Conservation (phyloP, 2,113 vertebrate species). For the Lota lota region DNA sequence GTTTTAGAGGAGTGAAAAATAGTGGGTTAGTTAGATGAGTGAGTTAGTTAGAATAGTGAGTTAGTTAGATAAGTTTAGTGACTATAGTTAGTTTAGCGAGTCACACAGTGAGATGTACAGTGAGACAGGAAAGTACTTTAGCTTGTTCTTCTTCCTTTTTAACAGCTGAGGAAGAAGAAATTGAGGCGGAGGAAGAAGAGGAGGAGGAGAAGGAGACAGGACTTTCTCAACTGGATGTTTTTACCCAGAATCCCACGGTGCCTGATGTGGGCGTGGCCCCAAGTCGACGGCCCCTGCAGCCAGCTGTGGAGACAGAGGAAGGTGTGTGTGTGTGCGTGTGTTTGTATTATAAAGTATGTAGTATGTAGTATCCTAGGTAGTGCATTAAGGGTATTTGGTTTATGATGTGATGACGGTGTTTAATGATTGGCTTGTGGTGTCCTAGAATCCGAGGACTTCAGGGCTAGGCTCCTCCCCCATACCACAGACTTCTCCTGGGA, state of each 20-base stretch:
- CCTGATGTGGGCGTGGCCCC: slow-evolving; percentile 55
- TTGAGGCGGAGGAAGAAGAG: slow-evolving; percentile 22
- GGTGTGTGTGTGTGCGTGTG: slow-evolving; percentile 14
- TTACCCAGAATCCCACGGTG: slow-evolving; percentile 57
- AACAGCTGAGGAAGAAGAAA: slow-evolving; percentile 31
- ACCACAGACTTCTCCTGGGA: slow-evolving; percentile 48
- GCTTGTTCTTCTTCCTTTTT: not conserved
- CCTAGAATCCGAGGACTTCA: no score
- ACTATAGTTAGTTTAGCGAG: not conserved
- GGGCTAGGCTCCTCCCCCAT: slow-evolving; percentile 34
- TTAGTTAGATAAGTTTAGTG: no score
- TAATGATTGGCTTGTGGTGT: no score
- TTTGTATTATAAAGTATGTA: not conserved
- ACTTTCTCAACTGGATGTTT: slow-evolving; percentile 1
- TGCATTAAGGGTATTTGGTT: not conserved
- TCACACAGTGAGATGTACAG: not conserved
- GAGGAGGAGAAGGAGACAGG: slow-evolving; percentile 25
- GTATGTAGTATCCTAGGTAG: not conserved
- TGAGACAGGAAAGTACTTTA: not conserved
- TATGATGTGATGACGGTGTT: no score
- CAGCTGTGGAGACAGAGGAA: slow-evolving; percentile 50
- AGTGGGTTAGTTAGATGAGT: not conserved
- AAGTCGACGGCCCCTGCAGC: slow-evolving; percentile 63
- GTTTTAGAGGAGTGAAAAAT: not conserved
- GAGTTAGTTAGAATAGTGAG: not conserved